These are phyloP conservation scores for Xyrichtys novacula DNA, from an alignment of 2,797 vertebrate species.

Conservation along the genomic window DNA sequence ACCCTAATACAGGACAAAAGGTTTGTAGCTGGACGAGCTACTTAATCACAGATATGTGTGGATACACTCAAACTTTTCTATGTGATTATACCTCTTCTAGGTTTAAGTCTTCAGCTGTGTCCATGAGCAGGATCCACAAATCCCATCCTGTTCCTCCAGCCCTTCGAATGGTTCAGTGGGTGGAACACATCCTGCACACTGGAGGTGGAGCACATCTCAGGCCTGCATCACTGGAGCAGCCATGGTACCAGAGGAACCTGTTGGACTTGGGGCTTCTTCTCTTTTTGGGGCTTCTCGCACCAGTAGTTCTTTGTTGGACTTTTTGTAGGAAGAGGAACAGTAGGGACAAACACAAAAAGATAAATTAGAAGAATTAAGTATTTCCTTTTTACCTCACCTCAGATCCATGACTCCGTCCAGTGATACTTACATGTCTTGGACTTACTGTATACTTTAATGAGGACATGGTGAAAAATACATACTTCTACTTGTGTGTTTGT, in stretches of 20 bases:
- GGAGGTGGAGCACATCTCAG: conserved; percentile 76
- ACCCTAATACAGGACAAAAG: conserved; percentile 74
- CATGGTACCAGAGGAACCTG: conserved; percentile 80
- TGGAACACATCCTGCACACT: conserved; percentile 78
- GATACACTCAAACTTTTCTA: background rate
- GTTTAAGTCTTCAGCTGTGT: conserved; percentile 78
- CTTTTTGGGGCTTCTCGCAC: conserved; percentile 42
- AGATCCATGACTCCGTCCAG: conserved; percentile 4
- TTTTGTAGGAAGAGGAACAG: conserved; percentile 32
- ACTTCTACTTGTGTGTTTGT: no score
- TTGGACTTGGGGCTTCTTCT: conserved; percentile 77
- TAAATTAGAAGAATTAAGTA: conserved; percentile 18
- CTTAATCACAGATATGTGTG: background rate
- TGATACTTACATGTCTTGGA: conserved; percentile 3
- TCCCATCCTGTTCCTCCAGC: conserved; percentile 78
- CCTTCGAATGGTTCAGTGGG: conserved; percentile 78
- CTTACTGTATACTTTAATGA: background rate
- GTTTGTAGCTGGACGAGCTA: conserved; percentile 49
- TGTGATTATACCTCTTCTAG: conserved; percentile 47
- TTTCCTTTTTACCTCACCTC: conserved; percentile 7
- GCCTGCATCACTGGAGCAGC: conserved; percentile 68
- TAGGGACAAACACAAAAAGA: conserved; percentile 54
- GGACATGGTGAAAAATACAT: background rate
- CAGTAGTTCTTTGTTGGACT: conserved; percentile 54
- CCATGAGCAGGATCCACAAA: conserved; percentile 71